These are phyloP conservation scores for Pelosia muscerda DNA, from an alignment of 2,888 invertebrate genomes.

Conservation along the genomic window DNA sequence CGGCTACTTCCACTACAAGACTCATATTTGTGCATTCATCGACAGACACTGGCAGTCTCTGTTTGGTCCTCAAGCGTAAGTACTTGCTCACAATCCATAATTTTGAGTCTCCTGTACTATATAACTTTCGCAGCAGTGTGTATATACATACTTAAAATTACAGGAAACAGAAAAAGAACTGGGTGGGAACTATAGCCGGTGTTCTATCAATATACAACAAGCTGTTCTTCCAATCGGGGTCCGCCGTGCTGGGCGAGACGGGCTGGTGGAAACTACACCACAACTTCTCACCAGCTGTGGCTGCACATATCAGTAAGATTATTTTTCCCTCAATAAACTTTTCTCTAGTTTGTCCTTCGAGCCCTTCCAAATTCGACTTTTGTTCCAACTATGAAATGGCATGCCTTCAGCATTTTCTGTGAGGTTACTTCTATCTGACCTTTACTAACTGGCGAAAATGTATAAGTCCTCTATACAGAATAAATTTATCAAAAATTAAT, in stretches of 20 bases:
- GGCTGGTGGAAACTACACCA: constrained; percentile 95
- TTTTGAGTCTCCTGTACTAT: no score
- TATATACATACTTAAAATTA: constrained; percentile 34
- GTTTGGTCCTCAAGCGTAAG: constrained; percentile 90
- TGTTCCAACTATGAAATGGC: no score
- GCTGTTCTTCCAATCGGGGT: constrained; percentile 92
- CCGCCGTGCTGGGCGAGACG: constrained; percentile 89
- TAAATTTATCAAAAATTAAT: no score
- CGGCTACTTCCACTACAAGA: constrained; percentile 95
- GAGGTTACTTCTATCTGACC: no score
- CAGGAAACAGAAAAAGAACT: constrained; percentile 93
- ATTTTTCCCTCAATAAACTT: no score
- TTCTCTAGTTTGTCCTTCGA: no score
- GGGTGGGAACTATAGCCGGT: constrained; percentile 95
- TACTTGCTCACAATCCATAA: no score
- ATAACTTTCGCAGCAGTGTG: no score
- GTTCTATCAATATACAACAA: constrained; percentile 92
- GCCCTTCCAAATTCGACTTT: no score
- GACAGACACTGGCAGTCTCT: constrained; percentile 92
- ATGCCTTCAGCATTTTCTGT: no score
- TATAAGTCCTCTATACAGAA: no score
- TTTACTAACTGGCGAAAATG: no score
- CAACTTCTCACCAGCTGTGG: constrained; percentile 79
- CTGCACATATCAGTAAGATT: constrained; percentile 73
- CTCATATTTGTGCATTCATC: constrained; percentile 93